Conservation (phyloP, 1,140 invertebrate genomes). For the Leptoteleia sp. region DNA sequence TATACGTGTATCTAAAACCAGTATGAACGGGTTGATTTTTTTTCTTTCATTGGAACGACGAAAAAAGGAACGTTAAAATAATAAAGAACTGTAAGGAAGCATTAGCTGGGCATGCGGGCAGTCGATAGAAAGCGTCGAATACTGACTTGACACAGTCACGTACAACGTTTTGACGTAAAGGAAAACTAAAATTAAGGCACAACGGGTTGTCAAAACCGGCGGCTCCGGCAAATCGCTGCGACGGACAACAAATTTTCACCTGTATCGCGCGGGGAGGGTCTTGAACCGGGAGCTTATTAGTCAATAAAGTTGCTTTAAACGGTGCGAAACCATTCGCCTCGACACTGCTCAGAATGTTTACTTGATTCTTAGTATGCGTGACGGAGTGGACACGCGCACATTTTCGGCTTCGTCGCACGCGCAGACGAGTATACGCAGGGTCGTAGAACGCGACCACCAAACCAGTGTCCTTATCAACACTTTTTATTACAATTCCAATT, state of each 20-base stretch:
- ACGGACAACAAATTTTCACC: conserved; percentile 28
- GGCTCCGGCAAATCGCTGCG: neutral
- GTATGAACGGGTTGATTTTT: no score
- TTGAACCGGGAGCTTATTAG: conserved; percentile 15
- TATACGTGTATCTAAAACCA: no score
- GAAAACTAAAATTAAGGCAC: neutral
- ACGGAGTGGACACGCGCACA: conserved; percentile 53
- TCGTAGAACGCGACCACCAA: conserved; percentile 21
- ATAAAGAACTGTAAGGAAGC: conserved; percentile 16
- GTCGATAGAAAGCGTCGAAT: conserved; percentile 28
- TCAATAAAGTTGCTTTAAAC: conserved; percentile 18
- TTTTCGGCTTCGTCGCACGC: conserved; percentile 54
- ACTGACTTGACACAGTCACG: conserved; percentile 20
- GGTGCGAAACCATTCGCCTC: conserved; percentile 36
- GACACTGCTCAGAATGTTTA: conserved; percentile 51
- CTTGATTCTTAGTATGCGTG: conserved; percentile 46
- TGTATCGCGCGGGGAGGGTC: conserved; percentile 3
- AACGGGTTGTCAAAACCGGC: neutral
- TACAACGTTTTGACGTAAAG: conserved; percentile 12
- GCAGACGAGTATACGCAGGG: conserved; percentile 33
- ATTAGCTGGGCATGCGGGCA: conserved; percentile 38
- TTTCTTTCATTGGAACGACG: no score
- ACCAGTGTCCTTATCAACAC: no score
- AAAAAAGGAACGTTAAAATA: no score
- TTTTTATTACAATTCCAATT: no score